Conservation (phyloP, 2,888 invertebrate species). For the Lordiphosa andalusiaca region DNA sequence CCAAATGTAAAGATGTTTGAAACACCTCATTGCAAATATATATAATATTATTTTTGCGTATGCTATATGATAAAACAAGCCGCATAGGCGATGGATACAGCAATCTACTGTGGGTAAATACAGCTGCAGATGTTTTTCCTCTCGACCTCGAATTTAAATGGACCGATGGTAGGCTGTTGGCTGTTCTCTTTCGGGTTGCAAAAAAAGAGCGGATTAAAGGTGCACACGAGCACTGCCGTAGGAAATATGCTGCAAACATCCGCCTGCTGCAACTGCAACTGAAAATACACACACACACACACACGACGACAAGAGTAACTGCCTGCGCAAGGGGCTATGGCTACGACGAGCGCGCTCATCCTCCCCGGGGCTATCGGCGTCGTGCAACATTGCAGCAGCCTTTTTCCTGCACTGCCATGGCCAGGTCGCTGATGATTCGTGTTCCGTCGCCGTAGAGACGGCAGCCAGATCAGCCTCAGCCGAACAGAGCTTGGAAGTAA, state of each 20-base stretch:
- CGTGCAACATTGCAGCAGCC: conserved; percentile 16
- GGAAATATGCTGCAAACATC: conserved; percentile 76
- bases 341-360: conserved; percentile 28
- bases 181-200: conserved; percentile 40
- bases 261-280: conserved; percentile 79
- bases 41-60: not conserved
- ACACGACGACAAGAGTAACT: conserved; percentile 27
- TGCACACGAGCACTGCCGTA: conserved; percentile 71
- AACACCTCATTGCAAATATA: too few species aligned
- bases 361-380: conserved; percentile 12
- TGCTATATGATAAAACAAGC: conserved; percentile 5
- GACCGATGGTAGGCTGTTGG: conserved; percentile 53
- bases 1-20: too few species aligned
- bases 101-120: conserved; percentile 59
- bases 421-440: conserved; percentile 40
- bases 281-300: conserved; percentile 68
- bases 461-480: conserved; percentile 28
- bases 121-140: conserved; percentile 67
- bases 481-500: conserved; percentile 52
- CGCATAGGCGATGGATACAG: conserved; percentile 8
- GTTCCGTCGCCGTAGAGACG: conserved; percentile 15
- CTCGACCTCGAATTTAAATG: conserved; percentile 62
- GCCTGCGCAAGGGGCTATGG: conserved; percentile 42
- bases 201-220: conserved; percentile 75
- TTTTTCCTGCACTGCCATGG: conserved; percentile 33